Conservation (phyloP, 1,140 invertebrate genomes). For the Chionoecetes opilio region DNA sequence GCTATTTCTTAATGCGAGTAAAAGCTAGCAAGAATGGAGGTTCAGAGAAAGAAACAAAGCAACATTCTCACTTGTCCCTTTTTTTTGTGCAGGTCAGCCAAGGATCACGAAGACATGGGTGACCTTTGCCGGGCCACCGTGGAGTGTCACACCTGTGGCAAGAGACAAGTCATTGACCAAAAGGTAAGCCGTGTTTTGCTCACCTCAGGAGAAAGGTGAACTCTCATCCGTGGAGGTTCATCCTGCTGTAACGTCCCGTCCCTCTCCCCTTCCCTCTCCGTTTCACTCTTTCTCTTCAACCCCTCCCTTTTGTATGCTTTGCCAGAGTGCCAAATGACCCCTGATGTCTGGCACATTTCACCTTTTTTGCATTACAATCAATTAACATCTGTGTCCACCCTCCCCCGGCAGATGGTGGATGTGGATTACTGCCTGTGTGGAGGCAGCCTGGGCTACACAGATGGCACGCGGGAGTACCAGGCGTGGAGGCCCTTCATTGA, state of each 20-base stretch:
- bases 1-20: neutral
- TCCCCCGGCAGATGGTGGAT: conserved; percentile 68
- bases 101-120: conserved; percentile 85
- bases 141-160: conserved; percentile 86
- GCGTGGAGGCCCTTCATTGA: conserved; percentile 92
- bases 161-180: conserved; percentile 86
- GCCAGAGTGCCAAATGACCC: too few species aligned
- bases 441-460: conserved; percentile 67
- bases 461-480: conserved; percentile 82
- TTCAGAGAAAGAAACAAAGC: neutral
- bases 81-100: conserved; percentile 50
- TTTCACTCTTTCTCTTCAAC: too few species aligned
- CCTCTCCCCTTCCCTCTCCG: too few species aligned
- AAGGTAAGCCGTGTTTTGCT: conserved; percentile 86
- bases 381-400: too few species aligned
- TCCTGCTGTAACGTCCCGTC: too few species aligned
- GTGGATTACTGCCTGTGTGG: conserved; percentile 79
- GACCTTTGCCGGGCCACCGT: conserved; percentile 86
- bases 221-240: too few species aligned
- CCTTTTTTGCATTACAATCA: too few species aligned
- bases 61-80: neutral
- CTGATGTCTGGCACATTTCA: too few species aligned
- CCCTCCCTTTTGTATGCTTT: too few species aligned
- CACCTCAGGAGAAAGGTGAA: neutral
- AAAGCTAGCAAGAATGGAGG: too few species aligned